These are phyloP conservation scores for Andricus grossulariae DNA, from an alignment of 1,140 invertebrate genomes.

Conservation along the genomic window DNA sequence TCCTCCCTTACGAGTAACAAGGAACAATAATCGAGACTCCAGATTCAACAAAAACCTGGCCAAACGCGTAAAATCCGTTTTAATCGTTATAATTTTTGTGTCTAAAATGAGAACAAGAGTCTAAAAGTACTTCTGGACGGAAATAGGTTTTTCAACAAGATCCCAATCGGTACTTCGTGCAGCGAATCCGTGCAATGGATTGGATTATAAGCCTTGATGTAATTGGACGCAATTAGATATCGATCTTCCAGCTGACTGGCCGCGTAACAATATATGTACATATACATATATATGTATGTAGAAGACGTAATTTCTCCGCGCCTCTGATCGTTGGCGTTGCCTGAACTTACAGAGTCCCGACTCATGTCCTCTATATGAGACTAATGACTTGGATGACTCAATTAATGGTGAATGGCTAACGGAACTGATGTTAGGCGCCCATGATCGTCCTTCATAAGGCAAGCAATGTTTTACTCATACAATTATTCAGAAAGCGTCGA, in stretches of 20 bases:
- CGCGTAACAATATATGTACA: not conserved
- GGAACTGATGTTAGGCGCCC: not conserved
- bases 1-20: no score
- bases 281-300: not conserved
- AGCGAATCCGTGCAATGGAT: no score
- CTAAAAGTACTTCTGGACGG: slow-evolving; percentile 4
- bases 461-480: no score
- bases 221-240: slow-evolving; percentile 23
- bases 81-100: not conserved
- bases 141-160: slow-evolving; percentile 17
- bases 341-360: slow-evolving; percentile 32
- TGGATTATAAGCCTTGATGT: not conserved
- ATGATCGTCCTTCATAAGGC: no score
- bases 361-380: slow-evolving; percentile 42
- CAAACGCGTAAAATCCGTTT: not conserved
- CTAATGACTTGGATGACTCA: slow-evolving; percentile 64
- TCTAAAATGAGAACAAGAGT: slow-evolving; percentile 1
- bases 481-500: no score
- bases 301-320: not conserved
- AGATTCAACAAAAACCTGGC: no score
- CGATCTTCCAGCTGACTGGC: slow-evolving; percentile 23
- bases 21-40: no score
- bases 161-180: not conserved
- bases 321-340: slow-evolving; percentile 8
- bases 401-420: slow-evolving; percentile 52